Conservation (phyloP, 2,888 invertebrate species). For the Drosophila colorata region DNA sequence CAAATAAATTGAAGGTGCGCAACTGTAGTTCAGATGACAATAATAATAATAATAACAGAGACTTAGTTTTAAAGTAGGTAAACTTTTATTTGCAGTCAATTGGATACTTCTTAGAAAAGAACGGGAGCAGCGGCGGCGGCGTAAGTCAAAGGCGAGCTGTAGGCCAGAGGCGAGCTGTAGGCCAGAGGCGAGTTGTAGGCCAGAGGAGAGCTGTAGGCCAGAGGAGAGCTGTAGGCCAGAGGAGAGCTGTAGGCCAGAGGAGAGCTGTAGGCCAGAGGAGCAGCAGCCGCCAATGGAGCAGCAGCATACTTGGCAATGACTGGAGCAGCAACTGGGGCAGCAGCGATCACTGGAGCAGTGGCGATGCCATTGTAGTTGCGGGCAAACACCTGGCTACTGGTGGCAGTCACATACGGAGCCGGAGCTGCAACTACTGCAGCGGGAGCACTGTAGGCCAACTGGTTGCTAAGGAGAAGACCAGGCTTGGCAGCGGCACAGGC, state of each 20-base stretch:
- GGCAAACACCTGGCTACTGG: slow-evolving; percentile 73
- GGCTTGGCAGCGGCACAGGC: slow-evolving; percentile 69
- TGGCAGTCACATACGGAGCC: slow-evolving; percentile 50
- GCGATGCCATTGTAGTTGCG: slow-evolving; percentile 75
- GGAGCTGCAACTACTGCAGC: slow-evolving; percentile 52
- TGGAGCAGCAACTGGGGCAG: slow-evolving; percentile 55
- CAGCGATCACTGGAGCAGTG: slow-evolving; percentile 31
- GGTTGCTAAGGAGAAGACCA: slow-evolving; percentile 35
- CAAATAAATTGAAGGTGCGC: background rate
- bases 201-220: slow-evolving; percentile 5
- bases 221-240: slow-evolving; percentile 19
- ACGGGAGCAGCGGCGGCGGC: slow-evolving; percentile 32
- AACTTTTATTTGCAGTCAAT: slow-evolving; percentile 2
- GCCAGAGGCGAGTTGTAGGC: slow-evolving; percentile 32
- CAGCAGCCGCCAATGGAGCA: slow-evolving; percentile 43
- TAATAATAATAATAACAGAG: background rate
- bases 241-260: slow-evolving; percentile 26
- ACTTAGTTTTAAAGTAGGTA: too few relatives aligned
- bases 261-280: slow-evolving; percentile 32
- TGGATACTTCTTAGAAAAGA: slow-evolving; percentile 23
- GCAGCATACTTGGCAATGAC: slow-evolving; percentile 44
- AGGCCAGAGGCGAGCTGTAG: slow-evolving; percentile 38
- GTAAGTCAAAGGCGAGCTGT: slow-evolving; percentile 42
- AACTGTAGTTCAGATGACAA: background rate
- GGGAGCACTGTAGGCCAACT: slow-evolving; percentile 53